Conservation (phyloP, 2,113 vertebrate species). For the Crypturellus undulatus region DNA sequence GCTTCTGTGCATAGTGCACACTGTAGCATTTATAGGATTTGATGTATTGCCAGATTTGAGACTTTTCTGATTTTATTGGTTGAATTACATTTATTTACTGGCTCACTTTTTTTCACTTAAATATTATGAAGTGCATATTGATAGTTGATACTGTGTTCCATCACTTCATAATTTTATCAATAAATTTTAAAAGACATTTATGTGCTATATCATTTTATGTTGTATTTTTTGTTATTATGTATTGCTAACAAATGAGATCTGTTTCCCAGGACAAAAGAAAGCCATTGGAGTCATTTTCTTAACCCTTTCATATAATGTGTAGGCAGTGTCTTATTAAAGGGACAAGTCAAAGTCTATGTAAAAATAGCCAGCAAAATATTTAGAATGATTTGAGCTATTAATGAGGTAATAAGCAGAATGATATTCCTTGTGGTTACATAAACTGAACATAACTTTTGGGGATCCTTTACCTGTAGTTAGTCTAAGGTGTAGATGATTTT, state of each 20-base stretch:
- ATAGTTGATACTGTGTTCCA: not conserved
- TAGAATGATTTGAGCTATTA: not conserved
- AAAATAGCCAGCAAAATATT: constrained; percentile 3
- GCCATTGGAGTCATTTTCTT: not conserved
- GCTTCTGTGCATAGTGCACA: not conserved
- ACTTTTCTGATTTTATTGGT: too few relatives aligned
- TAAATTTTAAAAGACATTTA: not conserved
- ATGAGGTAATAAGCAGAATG: not conserved
- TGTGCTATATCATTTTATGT: not conserved
- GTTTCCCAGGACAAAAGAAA: not conserved
- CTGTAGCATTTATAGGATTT: not conserved
- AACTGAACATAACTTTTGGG: not conserved
- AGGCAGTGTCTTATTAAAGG: not conserved
- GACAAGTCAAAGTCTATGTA: not conserved
- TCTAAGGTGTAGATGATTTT: not conserved
- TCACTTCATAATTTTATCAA: not conserved
- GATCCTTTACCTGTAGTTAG: not conserved
- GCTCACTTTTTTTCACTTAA: not conserved
- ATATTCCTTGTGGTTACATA: constrained; percentile 3
- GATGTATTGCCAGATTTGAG: not conserved
- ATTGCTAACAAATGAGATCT: not conserved
- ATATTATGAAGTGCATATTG: not conserved
- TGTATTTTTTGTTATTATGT: not conserved
- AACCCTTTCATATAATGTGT: not conserved
- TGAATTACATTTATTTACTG: not conserved